Base-by-base conservation (phyloP, 1,140 invertebrate genomes). In the Neodiprion fabricii region DNA sequence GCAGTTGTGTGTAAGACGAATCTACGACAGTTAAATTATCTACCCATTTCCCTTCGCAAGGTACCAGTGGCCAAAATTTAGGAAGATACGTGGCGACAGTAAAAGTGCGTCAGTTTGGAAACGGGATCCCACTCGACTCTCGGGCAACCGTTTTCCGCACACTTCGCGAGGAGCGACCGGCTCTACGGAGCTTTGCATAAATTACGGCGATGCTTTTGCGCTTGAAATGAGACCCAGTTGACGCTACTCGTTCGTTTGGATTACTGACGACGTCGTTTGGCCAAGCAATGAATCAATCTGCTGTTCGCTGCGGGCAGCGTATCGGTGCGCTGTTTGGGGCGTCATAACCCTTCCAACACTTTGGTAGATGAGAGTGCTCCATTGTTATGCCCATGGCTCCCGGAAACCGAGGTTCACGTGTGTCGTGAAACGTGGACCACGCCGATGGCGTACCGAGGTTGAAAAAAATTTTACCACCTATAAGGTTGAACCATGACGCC, bases 231-330 rank as follows among this genome's bases (percentile, higher is more conserved):
- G 53, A 61, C 53, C n/a, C 11, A 14, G 53, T 61, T 61, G 28
- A 61, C 8, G 53, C 53, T 61, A 61, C 53, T 61, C 53, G 53
- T 61, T 61, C 53, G 53, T 61, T 61, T 61, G 53, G 53, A 61
- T 61, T 61, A 61, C 53, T 17, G 53, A 14, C n/a, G 53, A 61
- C 53, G 53, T 61, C n/a, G 53, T 12, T 40, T 61, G 53, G 53
- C 5, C 53, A 40, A 17, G 53, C 53, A 61, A 61, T 61, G 53
- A 61, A 61, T 61, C 53, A 61, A 61, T 61, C 53, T 17, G 53
- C n/a, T 9, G 53, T 12, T 61, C 53, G 53, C n/a, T 61, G 9
- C 53, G 28, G 28, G 28, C 28, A 40, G 28, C 28, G 28, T 40
- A 40, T 40, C 28, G 2, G 28, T 40, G 28, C 28, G 28, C 53